These are phyloP conservation scores for Myripristis jacobus DNA, from an alignment of 2,797 vertebrate genomes.

Conservation along the genomic window DNA sequence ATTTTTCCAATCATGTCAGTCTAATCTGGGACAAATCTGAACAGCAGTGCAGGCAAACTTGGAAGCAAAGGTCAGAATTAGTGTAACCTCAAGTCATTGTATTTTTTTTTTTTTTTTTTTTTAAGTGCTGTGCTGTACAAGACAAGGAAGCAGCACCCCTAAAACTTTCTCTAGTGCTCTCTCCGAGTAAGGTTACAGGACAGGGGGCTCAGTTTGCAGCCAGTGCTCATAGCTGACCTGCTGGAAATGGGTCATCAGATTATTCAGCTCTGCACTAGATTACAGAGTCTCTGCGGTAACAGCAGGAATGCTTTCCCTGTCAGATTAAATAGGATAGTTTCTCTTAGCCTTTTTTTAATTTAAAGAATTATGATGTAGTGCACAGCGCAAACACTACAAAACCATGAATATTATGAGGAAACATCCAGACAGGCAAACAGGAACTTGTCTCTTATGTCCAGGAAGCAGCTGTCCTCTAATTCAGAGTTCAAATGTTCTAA, in stretches of 20 bases:
- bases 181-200: neutral
- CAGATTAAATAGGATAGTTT: slow-evolving; percentile 15
- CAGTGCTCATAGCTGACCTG: neutral
- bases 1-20: slow-evolving; percentile 1
- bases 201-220: slow-evolving; percentile 24
- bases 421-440: slow-evolving; percentile 40
- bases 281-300: slow-evolving; percentile 32
- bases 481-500: slow-evolving; percentile 43
- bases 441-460: slow-evolving; percentile 43
- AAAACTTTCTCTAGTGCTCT: slow-evolving; percentile 17
- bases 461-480: slow-evolving; percentile 66
- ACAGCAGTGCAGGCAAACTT: neutral
- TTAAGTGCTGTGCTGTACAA: no score
- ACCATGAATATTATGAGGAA: slow-evolving; percentile 25
- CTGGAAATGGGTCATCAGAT: slow-evolving; percentile 60
- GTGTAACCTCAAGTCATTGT: neutral
- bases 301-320: slow-evolving; percentile 11
- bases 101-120: no score
- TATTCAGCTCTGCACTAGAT: slow-evolving; percentile 44
- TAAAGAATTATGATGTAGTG: neutral
- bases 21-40: neutral
- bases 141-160: slow-evolving; percentile 10
- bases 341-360: slow-evolving; percentile 16
- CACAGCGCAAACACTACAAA: neutral
- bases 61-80: neutral